Conservation (phyloP, 2,113 vertebrate genomes). For the Calidris pygmaea region DNA sequence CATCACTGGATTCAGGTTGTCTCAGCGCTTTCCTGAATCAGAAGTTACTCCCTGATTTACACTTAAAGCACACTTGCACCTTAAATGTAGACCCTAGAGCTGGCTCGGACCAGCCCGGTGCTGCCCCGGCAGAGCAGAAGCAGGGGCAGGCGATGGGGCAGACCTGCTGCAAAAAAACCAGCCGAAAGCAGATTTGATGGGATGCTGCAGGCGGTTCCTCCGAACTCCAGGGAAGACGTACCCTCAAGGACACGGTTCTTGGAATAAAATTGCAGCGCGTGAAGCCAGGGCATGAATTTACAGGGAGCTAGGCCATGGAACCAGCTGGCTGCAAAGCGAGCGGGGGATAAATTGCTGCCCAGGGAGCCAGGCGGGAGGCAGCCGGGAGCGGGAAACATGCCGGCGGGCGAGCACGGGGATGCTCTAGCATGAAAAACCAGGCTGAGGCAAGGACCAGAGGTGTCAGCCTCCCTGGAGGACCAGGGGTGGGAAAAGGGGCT, state of each 20-base stretch:
- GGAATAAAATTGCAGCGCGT: background rate
- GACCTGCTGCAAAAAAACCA: background rate
- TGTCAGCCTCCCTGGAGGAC: background rate
- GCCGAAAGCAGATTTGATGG: background rate
- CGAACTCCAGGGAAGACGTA: background rate
- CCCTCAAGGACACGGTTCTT: background rate
- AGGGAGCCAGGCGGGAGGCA: rapidly evolving
- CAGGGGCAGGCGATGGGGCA: background rate
- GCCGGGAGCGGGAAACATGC: background rate
- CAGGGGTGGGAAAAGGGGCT: background rate
- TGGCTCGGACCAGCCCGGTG: rapidly evolving
- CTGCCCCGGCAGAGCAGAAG: background rate
- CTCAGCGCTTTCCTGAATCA: background rate
- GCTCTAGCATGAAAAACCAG: background rate
- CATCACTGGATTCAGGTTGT: background rate
- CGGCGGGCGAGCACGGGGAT: rapidly evolving
- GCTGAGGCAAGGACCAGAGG: background rate
- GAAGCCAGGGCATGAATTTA: background rate
- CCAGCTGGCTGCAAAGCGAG: background rate
- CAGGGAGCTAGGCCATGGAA: background rate
- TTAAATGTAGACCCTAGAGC: background rate
- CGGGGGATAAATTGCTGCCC: background rate
- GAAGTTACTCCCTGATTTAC: background rate
- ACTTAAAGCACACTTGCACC: background rate
- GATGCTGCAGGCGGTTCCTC: background rate